Percentiles rank a stretch among this genome's conserved stretches.
Conservation (phyloP, 2,113 vertebrate genomes). For the Bujurquina vittata region DNA sequence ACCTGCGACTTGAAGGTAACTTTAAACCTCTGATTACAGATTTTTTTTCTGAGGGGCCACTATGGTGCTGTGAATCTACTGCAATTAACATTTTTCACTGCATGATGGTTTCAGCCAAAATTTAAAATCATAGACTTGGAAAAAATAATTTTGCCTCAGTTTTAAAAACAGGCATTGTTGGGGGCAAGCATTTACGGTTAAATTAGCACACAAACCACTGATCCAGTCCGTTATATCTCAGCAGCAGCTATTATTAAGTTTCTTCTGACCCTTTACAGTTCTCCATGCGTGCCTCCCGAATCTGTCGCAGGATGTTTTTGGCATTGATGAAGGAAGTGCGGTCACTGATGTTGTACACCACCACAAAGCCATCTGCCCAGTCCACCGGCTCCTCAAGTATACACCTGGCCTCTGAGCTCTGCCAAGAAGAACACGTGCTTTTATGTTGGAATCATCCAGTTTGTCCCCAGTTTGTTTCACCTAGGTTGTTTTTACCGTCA, state of each 20-base stretch:
- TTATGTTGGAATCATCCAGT: not conserved
- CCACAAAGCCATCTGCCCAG: conserved; percentile 82
- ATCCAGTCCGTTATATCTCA: not conserved
- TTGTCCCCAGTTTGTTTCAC: too few species aligned
- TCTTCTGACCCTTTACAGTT: conserved; percentile 79
- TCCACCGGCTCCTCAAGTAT: conserved; percentile 79
- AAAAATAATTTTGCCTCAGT: not conserved
- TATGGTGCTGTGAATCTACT: not conserved
- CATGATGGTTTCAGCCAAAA: not conserved
- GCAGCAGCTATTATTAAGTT: not conserved
- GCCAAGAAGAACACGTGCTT: conserved; percentile 6
- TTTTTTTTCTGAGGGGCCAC: not conserved
- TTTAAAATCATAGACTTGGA: not conserved
- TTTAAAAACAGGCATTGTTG: not conserved
- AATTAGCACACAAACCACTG: not conserved
- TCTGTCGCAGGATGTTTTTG: conserved; percentile 78
- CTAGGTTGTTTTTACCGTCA: not conserved
- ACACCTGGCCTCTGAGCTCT: conserved; percentile 74
- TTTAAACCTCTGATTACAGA: not conserved
- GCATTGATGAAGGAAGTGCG: conserved; percentile 77
- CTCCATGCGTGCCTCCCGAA: conserved; percentile 72
- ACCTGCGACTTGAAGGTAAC: not conserved
- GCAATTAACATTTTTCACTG: not conserved
- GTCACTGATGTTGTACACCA: conserved; percentile 84
- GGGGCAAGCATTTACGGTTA: not conserved